phyloP scores from a whole-genome alignment of 2,888 invertebrate genomes.

The Cordilura impudica region DNA sequence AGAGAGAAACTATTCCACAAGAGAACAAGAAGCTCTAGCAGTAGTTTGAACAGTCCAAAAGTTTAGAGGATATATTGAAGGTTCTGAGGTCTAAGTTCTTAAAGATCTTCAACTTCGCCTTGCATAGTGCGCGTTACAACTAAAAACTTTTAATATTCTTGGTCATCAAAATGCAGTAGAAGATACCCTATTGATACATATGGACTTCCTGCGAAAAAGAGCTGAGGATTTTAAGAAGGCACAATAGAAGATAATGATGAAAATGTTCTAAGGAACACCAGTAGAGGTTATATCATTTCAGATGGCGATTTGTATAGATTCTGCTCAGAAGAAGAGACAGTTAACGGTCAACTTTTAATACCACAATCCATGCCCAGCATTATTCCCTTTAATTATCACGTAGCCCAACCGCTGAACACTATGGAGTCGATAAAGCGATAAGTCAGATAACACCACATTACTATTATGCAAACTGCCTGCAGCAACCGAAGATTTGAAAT shows the following conservation, averaged over 20 bases:
- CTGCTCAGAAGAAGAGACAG: no score
- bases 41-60: slow-evolving; percentile 65
- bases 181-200: slow-evolving; percentile 26
- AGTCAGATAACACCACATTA: slow-evolving; percentile 10
- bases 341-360: no score
- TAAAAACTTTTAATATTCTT: slow-evolving; percentile 74
- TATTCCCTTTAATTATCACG: neutral
- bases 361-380: slow-evolving; percentile 28
- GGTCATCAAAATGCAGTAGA: slow-evolving; percentile 66
- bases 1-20: slow-evolving; percentile 74
- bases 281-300: no score
- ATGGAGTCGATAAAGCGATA: no score
- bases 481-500: slow-evolving; percentile 51
- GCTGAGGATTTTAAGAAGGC: slow-evolving; percentile 44
- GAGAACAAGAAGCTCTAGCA: slow-evolving; percentile 74
- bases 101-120: slow-evolving; percentile 78
- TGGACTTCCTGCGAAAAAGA: slow-evolving; percentile 40
- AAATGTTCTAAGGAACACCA: neutral
- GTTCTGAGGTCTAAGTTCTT: slow-evolving; percentile 65
- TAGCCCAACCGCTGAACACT: slow-evolving; percentile 37
- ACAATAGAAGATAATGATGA: slow-evolving; percentile 46
- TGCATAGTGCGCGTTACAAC: slow-evolving; percentile 76
- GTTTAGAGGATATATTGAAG: slow-evolving; percentile 76
- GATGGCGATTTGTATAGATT: no score
- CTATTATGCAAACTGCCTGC: slow-evolving; percentile 18